Percentiles rank a stretch among this genome's conserved stretches.
Evolutionary conservation across 1,140 invertebrate species (phyloP).

Genomic region (Littorina saxatilis): DNA sequence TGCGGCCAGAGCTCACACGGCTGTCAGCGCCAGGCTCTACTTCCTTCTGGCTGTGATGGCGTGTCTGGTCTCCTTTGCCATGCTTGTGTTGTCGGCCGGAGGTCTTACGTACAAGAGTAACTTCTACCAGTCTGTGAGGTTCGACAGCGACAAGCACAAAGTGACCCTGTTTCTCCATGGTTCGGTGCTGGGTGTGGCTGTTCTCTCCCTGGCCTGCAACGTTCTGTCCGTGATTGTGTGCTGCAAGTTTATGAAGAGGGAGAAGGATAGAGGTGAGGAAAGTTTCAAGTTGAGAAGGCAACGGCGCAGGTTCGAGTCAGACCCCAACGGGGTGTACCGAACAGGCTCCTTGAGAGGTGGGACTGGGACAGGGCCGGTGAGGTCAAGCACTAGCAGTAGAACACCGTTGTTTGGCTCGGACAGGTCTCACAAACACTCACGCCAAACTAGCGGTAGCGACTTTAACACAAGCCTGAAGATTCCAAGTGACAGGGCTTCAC

Average conservation of each 20-base stretch:
- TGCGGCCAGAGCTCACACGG: conserved; percentile 27
- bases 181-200: conserved; percentile 25
- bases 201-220: conserved; percentile 29
- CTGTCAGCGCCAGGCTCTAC: conserved; percentile 36
- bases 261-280: conserved; percentile 2
- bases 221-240: conserved; percentile 38
- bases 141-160: conserved; percentile 19
- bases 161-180: conserved; percentile 29
- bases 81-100: conserved; percentile 44
- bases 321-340: conserved; percentile 17
- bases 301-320: conserved; percentile 22
- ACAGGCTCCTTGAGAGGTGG: conserved; percentile 7
- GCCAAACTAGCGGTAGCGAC: conserved; percentile 17
- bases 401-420: conserved; percentile 26
- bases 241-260: conserved; percentile 12
- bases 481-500: conserved; percentile 8
- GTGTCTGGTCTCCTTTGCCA: conserved; percentile 32
- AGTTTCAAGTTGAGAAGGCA: conserved; percentile 28
- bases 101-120: conserved; percentile 43
- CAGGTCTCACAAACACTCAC: conserved; percentile 27
- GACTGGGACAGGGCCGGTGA: neutral
- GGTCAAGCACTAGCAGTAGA: conserved; percentile 30
- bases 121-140: conserved; percentile 38
- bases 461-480: conserved; percentile 16
- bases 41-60: conserved; percentile 30